A percentile compares a stretch with the other conserved stretches of the same genome.
These are phyloP conservation scores for Brevipalpus yothersi DNA, from an alignment of 1,140 invertebrate species.

Conservation along the genomic window DNA sequence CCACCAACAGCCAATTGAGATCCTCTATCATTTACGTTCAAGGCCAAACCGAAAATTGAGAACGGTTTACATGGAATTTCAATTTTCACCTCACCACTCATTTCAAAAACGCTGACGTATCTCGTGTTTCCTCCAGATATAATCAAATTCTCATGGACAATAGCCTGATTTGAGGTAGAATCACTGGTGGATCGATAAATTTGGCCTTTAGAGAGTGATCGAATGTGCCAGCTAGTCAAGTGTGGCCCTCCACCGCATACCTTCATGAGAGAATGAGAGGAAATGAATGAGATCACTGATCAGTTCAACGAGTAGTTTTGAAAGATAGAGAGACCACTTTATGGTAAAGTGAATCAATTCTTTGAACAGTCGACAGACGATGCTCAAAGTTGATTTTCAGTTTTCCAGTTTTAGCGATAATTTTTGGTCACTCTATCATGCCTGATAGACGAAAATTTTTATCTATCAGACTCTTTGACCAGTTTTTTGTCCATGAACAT, in stretches of 20 bases:
- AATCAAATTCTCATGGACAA: neutral
- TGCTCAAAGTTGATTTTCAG: too few species aligned
- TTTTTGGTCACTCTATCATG: too few species aligned
- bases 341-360: too few species aligned
- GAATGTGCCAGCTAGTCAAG: neutral
- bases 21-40: neutral
- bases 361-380: too few species aligned
- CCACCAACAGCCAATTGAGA: neutral
- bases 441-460: too few species aligned
- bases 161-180: neutral
- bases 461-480: too few species aligned
- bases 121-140: neutral
- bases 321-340: too few species aligned
- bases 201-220: neutral
- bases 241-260: neutral
- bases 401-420: too few species aligned
- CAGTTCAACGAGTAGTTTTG: too few species aligned
- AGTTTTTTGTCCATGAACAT: too few species aligned
- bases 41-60: neutral
- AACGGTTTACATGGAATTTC: neutral
- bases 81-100: neutral
- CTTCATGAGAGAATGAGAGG: neutral
- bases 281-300: neutral
- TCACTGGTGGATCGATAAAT: neutral
- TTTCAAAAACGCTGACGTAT: neutral